Evolutionary conservation across 2,888 invertebrate genomes (phyloP), one percentile per base, ranked within the genome.

Genomic region (Lochmaea crataegi): DNA sequence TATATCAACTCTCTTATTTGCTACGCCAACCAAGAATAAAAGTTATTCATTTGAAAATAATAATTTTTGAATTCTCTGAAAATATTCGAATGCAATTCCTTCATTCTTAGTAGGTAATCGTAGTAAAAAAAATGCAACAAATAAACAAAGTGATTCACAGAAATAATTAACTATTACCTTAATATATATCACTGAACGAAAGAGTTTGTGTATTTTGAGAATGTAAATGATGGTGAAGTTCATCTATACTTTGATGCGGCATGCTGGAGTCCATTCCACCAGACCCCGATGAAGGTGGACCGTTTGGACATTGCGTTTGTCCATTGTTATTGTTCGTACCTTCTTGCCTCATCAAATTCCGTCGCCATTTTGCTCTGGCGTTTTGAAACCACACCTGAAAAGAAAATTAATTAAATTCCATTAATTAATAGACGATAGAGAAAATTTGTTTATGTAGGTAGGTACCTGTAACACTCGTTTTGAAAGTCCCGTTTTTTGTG

Each of bases 371-470:
- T 51, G 99, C 99, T 67, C 99, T 90, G 0, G 99, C 98, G 86
- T 99, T 99, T 91, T 99, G 99, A 87, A 99, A 99, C 99, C 99
- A 99, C 1, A 99, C 98, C 94, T 99, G 99, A 73, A 99, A 32
- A 32, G 2, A 2, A 32, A 32, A 5, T 32, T 32, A 32, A 32
- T 32, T 32, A 32, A 32, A 5, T 32, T 4, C 26, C 26, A 32
- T 32, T 32, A 32, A 32, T 5, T 32, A 32, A 32, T 32, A 7
- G 7, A 32, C 6, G 32, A 32, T 32, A 32, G 32, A 32, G 32
- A 32, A 32, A 32, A 32, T 4, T 32, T 2, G 22, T 22, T 32
- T 32, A 5, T 32, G 3, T 3, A 26, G 5, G 2, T 32, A 32
- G 2, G 32, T 32, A 32, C 32, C 32, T 32, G 32, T 32, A 32